A percentile compares a stretch with the other conserved stretches of the same genome.
Evolutionary conservation across 2,113 vertebrate species (phyloP).

Genomic region (Psammodynastes pulverulentus): DNA sequence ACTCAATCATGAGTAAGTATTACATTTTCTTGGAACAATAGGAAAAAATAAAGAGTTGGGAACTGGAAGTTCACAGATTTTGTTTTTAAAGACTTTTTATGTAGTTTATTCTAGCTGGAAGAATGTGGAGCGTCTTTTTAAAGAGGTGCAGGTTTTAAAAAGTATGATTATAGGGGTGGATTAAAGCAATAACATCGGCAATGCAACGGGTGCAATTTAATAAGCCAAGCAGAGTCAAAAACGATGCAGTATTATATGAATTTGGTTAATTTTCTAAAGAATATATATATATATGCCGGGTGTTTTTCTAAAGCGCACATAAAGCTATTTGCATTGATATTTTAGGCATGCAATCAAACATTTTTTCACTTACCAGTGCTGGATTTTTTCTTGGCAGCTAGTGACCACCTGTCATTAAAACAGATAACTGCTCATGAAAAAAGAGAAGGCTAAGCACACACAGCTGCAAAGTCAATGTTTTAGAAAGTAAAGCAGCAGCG

Average conservation of each 20-base stretch:
- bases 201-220: slow-evolving; percentile 32
- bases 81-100: background rate
- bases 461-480: slow-evolving; percentile 68
- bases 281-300: slow-evolving; percentile 22
- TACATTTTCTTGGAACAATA: background rate
- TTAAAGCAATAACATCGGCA: slow-evolving; percentile 31
- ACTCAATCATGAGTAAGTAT: background rate
- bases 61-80: background rate
- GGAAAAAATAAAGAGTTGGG: background rate
- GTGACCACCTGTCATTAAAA: slow-evolving; percentile 94
- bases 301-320: slow-evolving; percentile 42
- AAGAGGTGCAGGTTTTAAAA: slow-evolving; percentile 26
- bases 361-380: slow-evolving; percentile 87
- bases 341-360: slow-evolving; percentile 63
- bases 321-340: slow-evolving; percentile 54
- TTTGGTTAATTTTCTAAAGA: slow-evolving; percentile 37
- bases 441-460: slow-evolving; percentile 65
- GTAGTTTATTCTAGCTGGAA: slow-evolving; percentile 12
- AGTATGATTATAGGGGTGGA: slow-evolving; percentile 29
- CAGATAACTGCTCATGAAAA: slow-evolving; percentile 77
- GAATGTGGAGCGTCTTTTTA: background rate
- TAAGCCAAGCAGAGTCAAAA: slow-evolving; percentile 15
- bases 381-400: slow-evolving; percentile 88
- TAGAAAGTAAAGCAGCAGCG: slow-evolving; percentile 63
- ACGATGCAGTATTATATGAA: slow-evolving; percentile 16